phyloP scores from a whole-genome alignment of 2,113 vertebrate species.

The Chionodraco myersi region DNA sequence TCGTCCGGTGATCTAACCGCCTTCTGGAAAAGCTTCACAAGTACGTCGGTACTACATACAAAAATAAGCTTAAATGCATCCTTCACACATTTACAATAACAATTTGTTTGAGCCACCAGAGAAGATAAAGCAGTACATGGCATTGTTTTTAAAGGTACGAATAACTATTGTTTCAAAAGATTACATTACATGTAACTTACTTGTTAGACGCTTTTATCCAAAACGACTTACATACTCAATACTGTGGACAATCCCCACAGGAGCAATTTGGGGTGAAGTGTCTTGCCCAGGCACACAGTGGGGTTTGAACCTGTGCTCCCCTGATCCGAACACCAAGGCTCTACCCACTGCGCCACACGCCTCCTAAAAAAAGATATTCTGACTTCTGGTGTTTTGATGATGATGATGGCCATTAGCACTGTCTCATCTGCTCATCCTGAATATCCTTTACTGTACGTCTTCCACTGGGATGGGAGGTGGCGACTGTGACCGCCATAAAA shows the following conservation, averaged over 20 bases:
- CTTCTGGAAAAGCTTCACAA: no score
- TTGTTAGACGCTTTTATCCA: no score
- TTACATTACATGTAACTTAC: no score
- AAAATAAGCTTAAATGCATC: not conserved
- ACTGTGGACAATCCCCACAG: no score
- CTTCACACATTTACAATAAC: not conserved
- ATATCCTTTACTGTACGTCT: not conserved
- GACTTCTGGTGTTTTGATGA: not conserved
- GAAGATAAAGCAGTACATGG: not conserved
- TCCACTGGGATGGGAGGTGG: not conserved
- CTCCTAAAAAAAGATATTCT: not conserved
- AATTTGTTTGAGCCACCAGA: not conserved
- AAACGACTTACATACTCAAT: no score
- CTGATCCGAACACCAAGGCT: no score
- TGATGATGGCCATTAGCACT: not conserved
- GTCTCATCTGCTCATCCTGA: not conserved
- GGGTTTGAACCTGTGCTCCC: no score
- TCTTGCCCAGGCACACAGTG: no score
- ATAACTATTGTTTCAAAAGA: not conserved
- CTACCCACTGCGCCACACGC: no score
- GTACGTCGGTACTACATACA: no score
- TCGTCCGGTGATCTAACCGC: no score
- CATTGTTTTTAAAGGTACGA: not conserved
- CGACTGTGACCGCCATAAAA: not conserved
- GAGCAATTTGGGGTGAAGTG: no score